Evolutionary conservation across 2,113 vertebrate genomes (phyloP).

Genomic region (Corythoichthys intestinalis): DNA sequence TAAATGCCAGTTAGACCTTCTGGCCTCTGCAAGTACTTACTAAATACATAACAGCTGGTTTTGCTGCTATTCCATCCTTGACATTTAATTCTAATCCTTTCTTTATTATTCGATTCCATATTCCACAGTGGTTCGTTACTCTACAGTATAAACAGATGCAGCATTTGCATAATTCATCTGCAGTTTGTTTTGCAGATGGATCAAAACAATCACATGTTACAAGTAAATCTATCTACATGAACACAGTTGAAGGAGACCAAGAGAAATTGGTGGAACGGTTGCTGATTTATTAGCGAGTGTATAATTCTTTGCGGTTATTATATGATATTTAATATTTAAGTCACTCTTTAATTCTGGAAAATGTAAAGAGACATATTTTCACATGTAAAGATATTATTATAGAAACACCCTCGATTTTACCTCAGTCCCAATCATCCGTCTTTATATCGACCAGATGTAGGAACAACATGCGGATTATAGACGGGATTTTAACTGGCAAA

Average conservation of each 20-base stretch:
- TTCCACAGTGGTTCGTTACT: constrained; percentile 50
- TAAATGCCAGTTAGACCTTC: background rate
- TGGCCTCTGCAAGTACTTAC: background rate
- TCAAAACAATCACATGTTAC: constrained; percentile 48
- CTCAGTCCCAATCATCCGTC: background rate
- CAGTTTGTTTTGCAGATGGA: constrained; percentile 44
- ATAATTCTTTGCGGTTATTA: background rate
- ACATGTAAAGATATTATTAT: background rate
- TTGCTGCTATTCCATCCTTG: constrained; percentile 15
- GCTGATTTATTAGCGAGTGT: background rate
- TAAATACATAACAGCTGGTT: constrained; percentile 12
- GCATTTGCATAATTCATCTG: constrained; percentile 67
- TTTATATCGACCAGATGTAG: background rate
- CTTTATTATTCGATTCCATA: constrained; percentile 29
- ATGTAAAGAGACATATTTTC: background rate
- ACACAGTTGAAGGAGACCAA: constrained; percentile 10
- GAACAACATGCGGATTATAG: background rate
- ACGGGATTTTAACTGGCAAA: background rate
- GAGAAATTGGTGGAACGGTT: background rate
- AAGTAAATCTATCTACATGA: constrained; percentile 43
- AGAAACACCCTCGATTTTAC: background rate
- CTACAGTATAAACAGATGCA: constrained; percentile 45
- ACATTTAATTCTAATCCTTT: constrained; percentile 19
- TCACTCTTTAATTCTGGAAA: background rate
- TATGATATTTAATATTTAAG: background rate